Conservation (phyloP, 35 echinoderm and acorn worm genomes). For the Ophioderma brevispina region DNA sequence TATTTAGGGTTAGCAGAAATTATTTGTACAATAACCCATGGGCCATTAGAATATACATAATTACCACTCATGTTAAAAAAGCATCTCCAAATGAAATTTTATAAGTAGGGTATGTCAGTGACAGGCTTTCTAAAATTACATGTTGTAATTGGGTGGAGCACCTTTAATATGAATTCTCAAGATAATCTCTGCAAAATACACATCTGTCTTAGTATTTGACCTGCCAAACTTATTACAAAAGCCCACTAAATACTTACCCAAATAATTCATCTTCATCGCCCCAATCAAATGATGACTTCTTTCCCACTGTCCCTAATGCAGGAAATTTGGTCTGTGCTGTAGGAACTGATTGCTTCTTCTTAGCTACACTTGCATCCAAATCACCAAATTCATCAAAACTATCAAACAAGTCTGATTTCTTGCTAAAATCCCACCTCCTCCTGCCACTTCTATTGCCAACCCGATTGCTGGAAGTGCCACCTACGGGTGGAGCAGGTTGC, state of each 20-base stretch:
- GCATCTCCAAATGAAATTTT: too few species aligned
- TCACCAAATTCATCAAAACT: conserved; percentile 89
- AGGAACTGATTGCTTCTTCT: not conserved
- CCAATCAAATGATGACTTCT: conserved; percentile 93
- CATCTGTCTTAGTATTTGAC: too few species aligned
- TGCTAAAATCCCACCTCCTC: conserved; percentile 71
- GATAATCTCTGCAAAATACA: too few species aligned
- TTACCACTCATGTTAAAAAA: too few species aligned
- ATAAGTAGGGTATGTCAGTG: too few species aligned
- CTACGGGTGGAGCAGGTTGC: not conserved
- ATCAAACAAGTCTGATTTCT: conserved; percentile 67
- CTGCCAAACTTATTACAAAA: too few species aligned
- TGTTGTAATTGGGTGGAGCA: too few species aligned
- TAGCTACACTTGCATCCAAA: conserved; percentile 48
- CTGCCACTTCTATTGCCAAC: conserved; percentile 61
- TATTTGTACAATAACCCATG: too few species aligned
- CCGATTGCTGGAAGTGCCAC: not conserved
- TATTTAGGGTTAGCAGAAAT: too few species aligned
- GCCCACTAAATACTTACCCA: conserved; percentile 45
- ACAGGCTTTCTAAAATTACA: too few species aligned
- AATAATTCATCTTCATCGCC: conserved; percentile 86
- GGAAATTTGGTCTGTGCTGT: conserved; percentile 24
- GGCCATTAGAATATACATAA: too few species aligned
- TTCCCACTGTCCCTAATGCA: conserved; percentile 30
- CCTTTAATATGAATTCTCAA: too few species aligned